phyloP scores from a whole-genome alignment of 2,888 invertebrate genomes.

The Tigriopus californicus region DNA sequence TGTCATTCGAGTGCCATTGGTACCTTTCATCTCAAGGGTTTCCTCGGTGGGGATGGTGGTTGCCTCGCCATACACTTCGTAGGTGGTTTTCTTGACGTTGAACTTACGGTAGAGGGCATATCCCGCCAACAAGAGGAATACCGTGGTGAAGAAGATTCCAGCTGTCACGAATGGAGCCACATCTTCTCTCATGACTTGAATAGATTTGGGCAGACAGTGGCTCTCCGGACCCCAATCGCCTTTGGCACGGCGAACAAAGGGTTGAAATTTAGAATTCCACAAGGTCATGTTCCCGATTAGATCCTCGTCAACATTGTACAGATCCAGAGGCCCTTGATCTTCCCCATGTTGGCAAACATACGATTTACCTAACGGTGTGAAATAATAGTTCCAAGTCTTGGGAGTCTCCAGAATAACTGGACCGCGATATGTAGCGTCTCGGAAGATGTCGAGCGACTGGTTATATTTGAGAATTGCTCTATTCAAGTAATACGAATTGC shows the following conservation, averaged over 20 bases:
- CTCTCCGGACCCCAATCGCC: slow-evolving; percentile 6
- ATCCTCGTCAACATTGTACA: slow-evolving; percentile 8
- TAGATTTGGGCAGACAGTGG: background rate
- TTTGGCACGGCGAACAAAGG: slow-evolving; percentile 8
- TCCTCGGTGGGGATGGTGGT: background rate
- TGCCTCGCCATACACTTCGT: background rate
- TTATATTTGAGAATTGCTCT: background rate
- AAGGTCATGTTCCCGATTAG: background rate
- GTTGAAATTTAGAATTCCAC: slow-evolving; percentile 7
- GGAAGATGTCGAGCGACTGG: background rate
- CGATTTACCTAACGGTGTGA: slow-evolving; percentile 8
- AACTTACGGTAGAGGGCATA: background rate
- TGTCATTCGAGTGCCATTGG: too few relatives aligned
- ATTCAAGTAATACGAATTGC: slow-evolving; percentile 13
- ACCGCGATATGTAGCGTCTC: background rate
- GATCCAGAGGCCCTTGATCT: slow-evolving; percentile 11
- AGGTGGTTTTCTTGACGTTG: slow-evolving; percentile 2
- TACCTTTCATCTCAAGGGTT: background rate
- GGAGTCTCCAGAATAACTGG: background rate
- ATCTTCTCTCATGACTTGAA: slow-evolving; percentile 3
- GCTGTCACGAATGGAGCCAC: background rate
- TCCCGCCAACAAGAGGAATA: background rate
- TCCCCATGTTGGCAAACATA: background rate
- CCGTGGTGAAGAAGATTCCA: background rate
- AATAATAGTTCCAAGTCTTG: background rate